phyloP scores from a whole-genome alignment of 2,113 vertebrate genomes.

The Tringa solitaria region DNA sequence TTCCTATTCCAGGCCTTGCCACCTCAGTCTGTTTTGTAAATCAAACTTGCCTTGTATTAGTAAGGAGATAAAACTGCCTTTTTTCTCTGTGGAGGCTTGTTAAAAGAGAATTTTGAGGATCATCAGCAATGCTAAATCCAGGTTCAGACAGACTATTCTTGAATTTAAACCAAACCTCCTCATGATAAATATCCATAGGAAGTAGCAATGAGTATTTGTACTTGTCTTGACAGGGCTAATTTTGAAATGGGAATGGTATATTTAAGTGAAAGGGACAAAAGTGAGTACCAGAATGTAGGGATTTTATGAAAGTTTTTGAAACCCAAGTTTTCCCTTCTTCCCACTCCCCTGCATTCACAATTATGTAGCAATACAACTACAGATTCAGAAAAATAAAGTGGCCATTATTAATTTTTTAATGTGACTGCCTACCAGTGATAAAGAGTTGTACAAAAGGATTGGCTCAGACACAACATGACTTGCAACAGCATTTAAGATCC shows the following conservation, averaged over 20 bases:
- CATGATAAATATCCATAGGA: background rate
- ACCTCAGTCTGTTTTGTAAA: background rate
- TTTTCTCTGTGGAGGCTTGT: background rate
- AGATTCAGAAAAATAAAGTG: background rate
- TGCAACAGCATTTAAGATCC: background rate
- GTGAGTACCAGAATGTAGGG: background rate
- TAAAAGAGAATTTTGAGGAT: background rate
- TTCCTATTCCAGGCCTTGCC: background rate
- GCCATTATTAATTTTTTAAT: background rate
- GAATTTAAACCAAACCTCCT: background rate
- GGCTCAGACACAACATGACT: background rate
- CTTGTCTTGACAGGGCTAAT: background rate
- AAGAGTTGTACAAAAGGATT: background rate
- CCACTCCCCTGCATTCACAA: background rate
- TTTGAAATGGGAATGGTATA: background rate
- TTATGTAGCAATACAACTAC: background rate
- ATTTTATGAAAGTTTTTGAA: background rate
- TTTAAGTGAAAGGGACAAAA: background rate
- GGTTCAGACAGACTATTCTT: background rate
- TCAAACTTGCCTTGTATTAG: background rate
- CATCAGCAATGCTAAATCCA: background rate
- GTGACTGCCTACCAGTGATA: background rate
- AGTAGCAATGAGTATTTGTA: background rate
- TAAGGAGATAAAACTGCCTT: background rate
- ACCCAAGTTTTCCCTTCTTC: background rate